Conservation (phyloP, 1,140 invertebrate species). For the Anthonomus grandis region DNA sequence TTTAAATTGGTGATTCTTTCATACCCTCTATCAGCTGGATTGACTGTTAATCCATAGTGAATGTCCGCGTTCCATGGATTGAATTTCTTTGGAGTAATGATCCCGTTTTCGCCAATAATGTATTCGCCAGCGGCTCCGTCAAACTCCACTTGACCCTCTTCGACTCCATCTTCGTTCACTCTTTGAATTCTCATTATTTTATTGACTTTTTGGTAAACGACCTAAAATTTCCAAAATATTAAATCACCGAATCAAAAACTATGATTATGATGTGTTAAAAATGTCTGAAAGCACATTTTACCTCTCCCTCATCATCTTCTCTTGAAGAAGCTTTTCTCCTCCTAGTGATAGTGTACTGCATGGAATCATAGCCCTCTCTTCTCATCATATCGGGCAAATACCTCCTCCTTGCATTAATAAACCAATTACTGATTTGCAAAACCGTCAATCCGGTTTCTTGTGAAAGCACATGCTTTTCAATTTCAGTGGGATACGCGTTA, state of each 20-base stretch:
- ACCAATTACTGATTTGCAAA: slow-evolving; percentile 85
- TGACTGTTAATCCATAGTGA: slow-evolving; percentile 46
- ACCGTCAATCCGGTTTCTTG: slow-evolving; percentile 85
- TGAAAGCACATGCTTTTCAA: slow-evolving; percentile 83
- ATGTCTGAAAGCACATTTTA: neutral
- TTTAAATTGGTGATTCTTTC: neutral
- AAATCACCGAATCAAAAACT: neutral
- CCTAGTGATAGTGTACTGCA: slow-evolving; percentile 72
- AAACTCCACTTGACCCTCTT: slow-evolving; percentile 34
- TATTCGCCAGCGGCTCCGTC: slow-evolving; percentile 35
- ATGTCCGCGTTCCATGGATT: slow-evolving; percentile 49
- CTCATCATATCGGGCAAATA: slow-evolving; percentile 75
- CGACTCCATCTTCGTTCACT: slow-evolving; percentile 27
- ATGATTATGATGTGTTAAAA: too few relatives aligned
- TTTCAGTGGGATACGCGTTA: slow-evolving; percentile 93
- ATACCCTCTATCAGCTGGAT: slow-evolving; percentile 41
- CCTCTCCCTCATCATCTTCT: neutral
- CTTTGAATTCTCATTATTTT: slow-evolving; percentile 34
- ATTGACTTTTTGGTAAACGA: slow-evolving; percentile 32
- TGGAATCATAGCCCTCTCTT: slow-evolving; percentile 73
- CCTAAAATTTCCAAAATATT: slow-evolving; percentile 6
- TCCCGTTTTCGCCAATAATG: slow-evolving; percentile 32
- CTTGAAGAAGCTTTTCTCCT: slow-evolving; percentile 52
- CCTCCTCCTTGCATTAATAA: slow-evolving; percentile 72
- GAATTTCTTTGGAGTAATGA: slow-evolving; percentile 39